Percentiles rank a stretch among this genome's conserved stretches.
Evolutionary conservation across 2,888 invertebrate species (phyloP).

Genomic region (Anthophora plumipes): DNA sequence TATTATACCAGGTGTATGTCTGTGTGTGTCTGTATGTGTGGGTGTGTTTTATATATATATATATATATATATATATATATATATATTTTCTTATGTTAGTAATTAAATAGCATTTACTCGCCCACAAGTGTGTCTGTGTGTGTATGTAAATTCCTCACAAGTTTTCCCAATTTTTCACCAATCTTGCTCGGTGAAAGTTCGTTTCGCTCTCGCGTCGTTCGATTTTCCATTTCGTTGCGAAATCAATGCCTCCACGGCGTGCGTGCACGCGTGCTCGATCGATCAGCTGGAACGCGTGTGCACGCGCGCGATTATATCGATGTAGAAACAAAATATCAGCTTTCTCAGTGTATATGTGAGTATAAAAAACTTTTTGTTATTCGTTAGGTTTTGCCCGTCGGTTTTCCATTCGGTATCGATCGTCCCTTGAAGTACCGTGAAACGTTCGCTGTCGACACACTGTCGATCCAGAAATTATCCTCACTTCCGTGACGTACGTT

Average conservation of each 20-base stretch:
- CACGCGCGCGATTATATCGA: constrained; percentile 60
- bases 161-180: no score
- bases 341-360: constrained; percentile 79
- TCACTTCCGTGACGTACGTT: background rate
- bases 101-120: constrained; percentile 75
- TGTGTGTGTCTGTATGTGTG: constrained; percentile 57
- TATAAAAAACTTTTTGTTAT: constrained; percentile 81
- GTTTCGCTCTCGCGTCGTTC: constrained; percentile 16
- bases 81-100: constrained; percentile 66
- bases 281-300: constrained; percentile 56
- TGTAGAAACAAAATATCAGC: constrained; percentile 78
- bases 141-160: no score
- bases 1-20: constrained; percentile 66
- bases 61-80: constrained; percentile 55
- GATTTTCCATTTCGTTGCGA: constrained; percentile 9
- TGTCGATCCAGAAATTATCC: background rate
- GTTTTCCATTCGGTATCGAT: constrained; percentile 20
- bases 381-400: constrained; percentile 59
- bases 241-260: constrained; percentile 9
- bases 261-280: constrained; percentile 11
- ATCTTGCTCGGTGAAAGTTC: constrained; percentile 45
- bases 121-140: constrained; percentile 62
- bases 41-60: background rate
- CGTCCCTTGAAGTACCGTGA: background rate
- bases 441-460: background rate